These are phyloP conservation scores for Drosophila demipolita DNA, from an alignment of 2,888 invertebrate genomes.

Conservation along the genomic window DNA sequence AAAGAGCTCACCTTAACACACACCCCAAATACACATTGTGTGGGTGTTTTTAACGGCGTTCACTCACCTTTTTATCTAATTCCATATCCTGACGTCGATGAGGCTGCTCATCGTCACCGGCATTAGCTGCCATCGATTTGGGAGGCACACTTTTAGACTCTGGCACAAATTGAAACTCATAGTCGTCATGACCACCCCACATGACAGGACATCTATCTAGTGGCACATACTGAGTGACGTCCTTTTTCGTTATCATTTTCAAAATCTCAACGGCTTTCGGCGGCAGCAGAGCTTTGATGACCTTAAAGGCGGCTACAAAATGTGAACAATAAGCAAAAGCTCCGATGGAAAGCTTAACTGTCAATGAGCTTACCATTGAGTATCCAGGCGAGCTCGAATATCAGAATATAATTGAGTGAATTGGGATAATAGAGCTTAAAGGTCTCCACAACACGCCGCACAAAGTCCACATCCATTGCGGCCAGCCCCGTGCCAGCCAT, in stretches of 20 bases:
- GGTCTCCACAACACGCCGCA: slow-evolving; percentile 93
- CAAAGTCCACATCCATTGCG: slow-evolving; percentile 96
- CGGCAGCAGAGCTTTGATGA: slow-evolving; percentile 94
- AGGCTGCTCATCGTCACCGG: slow-evolving; percentile 64
- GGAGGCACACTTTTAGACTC: slow-evolving; percentile 76
- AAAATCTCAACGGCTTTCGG: slow-evolving; percentile 95
- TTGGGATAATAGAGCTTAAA: slow-evolving; percentile 96
- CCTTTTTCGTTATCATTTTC: slow-evolving; percentile 92
- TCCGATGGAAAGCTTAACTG: neutral
- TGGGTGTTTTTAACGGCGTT: slow-evolving; percentile 1
- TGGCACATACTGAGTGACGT: slow-evolving; percentile 90
- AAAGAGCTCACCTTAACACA: slow-evolving; percentile 38
- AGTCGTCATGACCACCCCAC: slow-evolving; percentile 93
- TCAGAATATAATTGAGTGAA: slow-evolving; percentile 94
- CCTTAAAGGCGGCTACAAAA: slow-evolving; percentile 93
- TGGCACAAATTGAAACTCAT: slow-evolving; percentile 89
- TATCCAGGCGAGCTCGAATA: slow-evolving; percentile 98
- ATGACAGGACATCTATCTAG: slow-evolving; percentile 90
- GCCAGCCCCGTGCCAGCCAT: slow-evolving; percentile 94
- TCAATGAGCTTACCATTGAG: slow-evolving; percentile 88
- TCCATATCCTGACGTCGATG: slow-evolving; percentile 17
- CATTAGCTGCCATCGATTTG: slow-evolving; percentile 50
- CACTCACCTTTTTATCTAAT: slow-evolving; percentile 76
- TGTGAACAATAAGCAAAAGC: slow-evolving; percentile 20
- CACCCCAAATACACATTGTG: slow-evolving; percentile 34